These are phyloP conservation scores for Philereme transversata DNA, from an alignment of 2,888 invertebrate genomes.

Conservation along the genomic window DNA sequence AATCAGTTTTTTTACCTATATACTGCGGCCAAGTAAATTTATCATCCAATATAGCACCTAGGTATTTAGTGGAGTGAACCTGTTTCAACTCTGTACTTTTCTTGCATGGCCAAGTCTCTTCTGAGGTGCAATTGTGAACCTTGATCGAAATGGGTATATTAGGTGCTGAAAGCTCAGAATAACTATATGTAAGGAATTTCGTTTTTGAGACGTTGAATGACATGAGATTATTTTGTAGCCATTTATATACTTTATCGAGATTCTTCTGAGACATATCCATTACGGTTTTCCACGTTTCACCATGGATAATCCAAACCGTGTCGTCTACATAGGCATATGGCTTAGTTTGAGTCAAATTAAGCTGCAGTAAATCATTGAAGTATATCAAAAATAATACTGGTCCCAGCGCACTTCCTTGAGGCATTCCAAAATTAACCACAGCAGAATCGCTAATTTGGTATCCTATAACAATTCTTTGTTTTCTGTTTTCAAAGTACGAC, in stretches of 20 bases:
- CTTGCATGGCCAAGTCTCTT: background rate
- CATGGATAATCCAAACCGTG: conserved; percentile 18
- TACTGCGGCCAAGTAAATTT: conserved; percentile 6
- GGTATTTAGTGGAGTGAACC: conserved; percentile 9
- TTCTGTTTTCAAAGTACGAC: conserved; percentile 20
- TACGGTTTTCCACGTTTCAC: conserved; percentile 15
- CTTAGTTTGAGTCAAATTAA: conserved; percentile 12
- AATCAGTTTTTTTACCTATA: background rate
- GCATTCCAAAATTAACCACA: conserved; percentile 11
- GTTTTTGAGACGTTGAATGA: conserved; percentile 21
- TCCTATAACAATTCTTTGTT: conserved; percentile 15
- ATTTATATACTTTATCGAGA: conserved; percentile 12
- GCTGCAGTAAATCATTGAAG: conserved; percentile 20
- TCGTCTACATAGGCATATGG: conserved; percentile 23
- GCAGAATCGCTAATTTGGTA: conserved; percentile 7
- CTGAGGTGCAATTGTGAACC: conserved; percentile 13
- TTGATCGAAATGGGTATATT: conserved; percentile 12
- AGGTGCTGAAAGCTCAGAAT: conserved; percentile 3
- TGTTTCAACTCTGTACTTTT: conserved; percentile 2
- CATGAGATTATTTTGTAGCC: conserved; percentile 23
- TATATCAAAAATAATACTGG: conserved; percentile 20
- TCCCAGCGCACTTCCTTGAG: conserved; percentile 15
- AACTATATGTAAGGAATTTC: conserved; percentile 20
- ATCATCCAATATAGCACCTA: conserved; percentile 12
- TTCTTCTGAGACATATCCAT: conserved; percentile 10